phyloP scores from a whole-genome alignment of 92 coral and sea anemone species.

The Paragorgia papillata region DNA sequence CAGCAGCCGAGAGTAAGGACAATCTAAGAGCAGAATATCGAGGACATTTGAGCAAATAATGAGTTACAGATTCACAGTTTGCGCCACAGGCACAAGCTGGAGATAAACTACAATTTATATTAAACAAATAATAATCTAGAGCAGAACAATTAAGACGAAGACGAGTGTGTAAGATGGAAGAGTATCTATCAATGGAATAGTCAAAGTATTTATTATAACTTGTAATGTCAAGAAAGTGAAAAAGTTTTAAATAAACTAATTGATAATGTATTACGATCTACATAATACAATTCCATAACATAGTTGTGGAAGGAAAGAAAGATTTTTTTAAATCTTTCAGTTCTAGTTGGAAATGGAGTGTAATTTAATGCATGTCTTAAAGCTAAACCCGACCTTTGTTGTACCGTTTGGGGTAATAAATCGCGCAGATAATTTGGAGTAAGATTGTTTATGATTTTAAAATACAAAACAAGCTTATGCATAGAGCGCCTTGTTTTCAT shows the following conservation, averaged over 20 bases:
- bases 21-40: neutral
- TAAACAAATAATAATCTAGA: too few species aligned
- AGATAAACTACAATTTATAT: too few species aligned
- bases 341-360: neutral
- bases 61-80: neutral
- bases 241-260: neutral
- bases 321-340: neutral
- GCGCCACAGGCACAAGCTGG: neutral
- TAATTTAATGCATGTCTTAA: neutral
- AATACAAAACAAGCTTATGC: neutral
- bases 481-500: neutral
- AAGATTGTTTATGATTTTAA: neutral
- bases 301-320: neutral
- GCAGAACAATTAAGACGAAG: too few species aligned
- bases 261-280: neutral
- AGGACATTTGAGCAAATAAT: neutral
- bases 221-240: neutral
- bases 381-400: neutral
- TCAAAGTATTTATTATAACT: neutral
- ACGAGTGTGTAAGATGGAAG: neutral
- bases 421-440: neutral
- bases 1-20: conserved; percentile 20
- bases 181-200: neutral
- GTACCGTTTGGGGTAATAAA: neutral
- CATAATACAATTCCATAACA: neutral